Percentiles rank a stretch among this genome's conserved stretches.
Conservation (phyloP, 2,113 vertebrate genomes). For the Pseudopodoces humilis region DNA sequence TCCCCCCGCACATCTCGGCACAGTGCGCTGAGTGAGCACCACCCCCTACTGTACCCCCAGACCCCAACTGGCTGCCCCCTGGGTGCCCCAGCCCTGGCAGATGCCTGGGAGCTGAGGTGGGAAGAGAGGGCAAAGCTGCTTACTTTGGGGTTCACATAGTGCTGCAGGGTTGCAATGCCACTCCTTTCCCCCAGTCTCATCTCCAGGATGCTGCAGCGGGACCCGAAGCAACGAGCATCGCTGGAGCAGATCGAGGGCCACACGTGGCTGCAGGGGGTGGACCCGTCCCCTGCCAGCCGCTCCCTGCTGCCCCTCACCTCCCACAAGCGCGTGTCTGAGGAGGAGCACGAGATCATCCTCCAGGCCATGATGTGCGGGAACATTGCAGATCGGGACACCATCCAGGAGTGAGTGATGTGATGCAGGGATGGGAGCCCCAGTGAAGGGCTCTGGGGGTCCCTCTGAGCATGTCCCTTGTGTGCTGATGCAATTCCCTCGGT, state of each 20-base stretch:
- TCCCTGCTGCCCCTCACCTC: conserved; percentile 73
- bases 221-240: conserved; percentile 78
- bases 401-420: conserved; percentile 71
- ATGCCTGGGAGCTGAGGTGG: background rate
- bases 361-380: conserved; percentile 76
- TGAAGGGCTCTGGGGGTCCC: background rate
- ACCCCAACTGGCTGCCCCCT: rapidly evolving
- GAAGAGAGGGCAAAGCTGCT: background rate
- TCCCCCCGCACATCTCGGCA: conserved; percentile 78
- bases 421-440: rapidly evolving
- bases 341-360: conserved; percentile 77
- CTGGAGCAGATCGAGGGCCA: conserved; percentile 83
- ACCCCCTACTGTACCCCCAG: background rate
- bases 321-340: conserved; percentile 70
- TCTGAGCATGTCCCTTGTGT: rapidly evolving
- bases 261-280: conserved; percentile 82
- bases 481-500: background rate
- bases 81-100: background rate
- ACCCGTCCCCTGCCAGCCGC: conserved; percentile 72
- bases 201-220: conserved; percentile 86
- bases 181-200: conserved; percentile 75
- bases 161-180: background rate
- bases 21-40: conserved; percentile 81
- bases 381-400: conserved; percentile 72
- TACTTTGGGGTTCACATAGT: rapidly evolving